A percentile compares a stretch with the other conserved stretches of the same genome.
Conservation (phyloP, 1,140 invertebrate species). For the Pararge aegeria region DNA sequence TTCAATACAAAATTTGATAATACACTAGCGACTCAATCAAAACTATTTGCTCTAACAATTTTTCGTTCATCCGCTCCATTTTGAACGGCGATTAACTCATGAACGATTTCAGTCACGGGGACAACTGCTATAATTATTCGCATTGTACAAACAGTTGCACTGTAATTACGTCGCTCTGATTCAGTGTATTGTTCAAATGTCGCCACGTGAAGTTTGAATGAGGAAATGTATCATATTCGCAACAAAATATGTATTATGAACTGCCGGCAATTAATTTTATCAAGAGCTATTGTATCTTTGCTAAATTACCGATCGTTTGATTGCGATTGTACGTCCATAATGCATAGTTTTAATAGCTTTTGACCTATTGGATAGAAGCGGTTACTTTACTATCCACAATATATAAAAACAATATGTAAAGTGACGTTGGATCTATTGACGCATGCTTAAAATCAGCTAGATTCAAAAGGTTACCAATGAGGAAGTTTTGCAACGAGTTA, state of each 20-base stretch:
- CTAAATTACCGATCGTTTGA: constrained; percentile 22
- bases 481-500: too few relatives aligned
- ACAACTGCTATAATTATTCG: constrained; percentile 63
- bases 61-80: constrained; percentile 57
- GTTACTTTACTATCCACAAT: background rate
- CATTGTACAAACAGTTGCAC: constrained; percentile 71
- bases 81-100: constrained; percentile 53
- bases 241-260: constrained; percentile 35
- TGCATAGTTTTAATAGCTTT: background rate
- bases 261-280: constrained; percentile 42
- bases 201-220: constrained; percentile 45
- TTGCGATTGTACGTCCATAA: constrained; percentile 13
- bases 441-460: too few relatives aligned
- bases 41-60: constrained; percentile 29
- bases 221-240: constrained; percentile 49
- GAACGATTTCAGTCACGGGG: constrained; percentile 63
- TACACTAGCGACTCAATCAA: background rate
- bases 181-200: constrained; percentile 72
- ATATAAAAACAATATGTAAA: too few relatives aligned
- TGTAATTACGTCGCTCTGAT: constrained; percentile 68
- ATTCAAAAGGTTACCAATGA: too few relatives aligned
- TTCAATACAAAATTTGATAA: background rate
- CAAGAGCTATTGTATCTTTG: constrained; percentile 21
- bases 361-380: background rate
- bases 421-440: too few relatives aligned